Evolutionary conservation across 2,888 invertebrate species (phyloP).

Genomic region (Scaptodrosophila latifasciaeformis): DNA sequence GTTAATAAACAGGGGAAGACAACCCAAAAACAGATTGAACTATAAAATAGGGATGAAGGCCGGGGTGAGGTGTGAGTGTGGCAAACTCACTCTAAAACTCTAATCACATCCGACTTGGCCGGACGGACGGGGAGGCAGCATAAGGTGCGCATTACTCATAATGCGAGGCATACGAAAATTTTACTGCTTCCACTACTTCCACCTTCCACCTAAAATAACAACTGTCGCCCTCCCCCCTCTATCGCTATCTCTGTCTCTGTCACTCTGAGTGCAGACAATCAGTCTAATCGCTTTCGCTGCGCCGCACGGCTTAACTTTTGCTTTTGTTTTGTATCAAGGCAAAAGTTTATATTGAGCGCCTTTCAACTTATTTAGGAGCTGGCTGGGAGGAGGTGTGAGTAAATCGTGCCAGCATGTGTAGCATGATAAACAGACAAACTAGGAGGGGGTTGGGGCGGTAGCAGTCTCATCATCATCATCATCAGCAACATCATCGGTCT

Average conservation of each 20-base stretch:
- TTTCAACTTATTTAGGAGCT: conserved; percentile 29
- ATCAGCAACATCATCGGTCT: conserved; percentile 8
- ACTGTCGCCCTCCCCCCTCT: conserved; percentile 26
- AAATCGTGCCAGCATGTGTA: conserved; percentile 37
- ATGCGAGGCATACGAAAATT: conserved; percentile 60
- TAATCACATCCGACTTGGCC: conserved; percentile 59
- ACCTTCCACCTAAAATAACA: conserved; percentile 19
- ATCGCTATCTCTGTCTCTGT: background rate
- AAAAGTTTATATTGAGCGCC: conserved; percentile 29
- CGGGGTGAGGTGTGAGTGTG: conserved; percentile 6
- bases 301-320: conserved; percentile 69
- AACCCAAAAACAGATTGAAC: conserved; percentile 41
- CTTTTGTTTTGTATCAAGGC: conserved; percentile 17
- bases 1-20: conserved; percentile 66
- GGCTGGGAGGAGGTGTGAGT: background rate
- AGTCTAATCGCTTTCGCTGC: conserved; percentile 71
- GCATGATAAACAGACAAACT: conserved; percentile 56
- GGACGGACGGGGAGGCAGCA: too few species aligned
- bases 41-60: background rate
- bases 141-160: conserved; percentile 70
- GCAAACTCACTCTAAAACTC: conserved; percentile 9
- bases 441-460: too few species aligned
- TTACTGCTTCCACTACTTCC: conserved; percentile 26
- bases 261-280: conserved; percentile 38
- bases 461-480: conserved; percentile 29